Evolutionary conservation across 2,113 vertebrate genomes (phyloP).

Genomic region (Nyctibius bracteatus): DNA sequence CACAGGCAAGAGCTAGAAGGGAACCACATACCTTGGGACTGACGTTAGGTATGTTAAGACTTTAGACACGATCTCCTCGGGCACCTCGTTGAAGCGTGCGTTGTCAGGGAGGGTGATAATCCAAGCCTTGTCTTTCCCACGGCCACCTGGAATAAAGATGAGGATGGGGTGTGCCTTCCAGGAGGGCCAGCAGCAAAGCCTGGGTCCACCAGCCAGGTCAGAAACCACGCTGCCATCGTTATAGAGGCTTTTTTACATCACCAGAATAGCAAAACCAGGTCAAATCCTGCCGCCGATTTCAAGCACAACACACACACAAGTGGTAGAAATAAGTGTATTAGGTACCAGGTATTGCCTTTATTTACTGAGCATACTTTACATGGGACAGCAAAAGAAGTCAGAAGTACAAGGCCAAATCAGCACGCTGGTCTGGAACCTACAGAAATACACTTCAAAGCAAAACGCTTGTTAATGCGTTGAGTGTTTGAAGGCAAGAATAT

Average conservation of each 20-base stretch:
- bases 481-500: background rate
- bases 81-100: slow-evolving; percentile 85
- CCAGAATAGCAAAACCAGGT: background rate
- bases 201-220: background rate
- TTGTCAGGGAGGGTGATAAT: slow-evolving; percentile 95
- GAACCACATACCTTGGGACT: slow-evolving; percentile 81
- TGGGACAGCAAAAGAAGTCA: background rate
- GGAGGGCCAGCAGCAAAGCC: background rate
- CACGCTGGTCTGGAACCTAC: background rate
- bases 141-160: slow-evolving; percentile 80
- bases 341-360: background rate
- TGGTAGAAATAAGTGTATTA: rapidly evolving
- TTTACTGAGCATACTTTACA: background rate
- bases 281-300: background rate
- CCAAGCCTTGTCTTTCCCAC: slow-evolving; percentile 88
- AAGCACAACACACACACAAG: background rate
- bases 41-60: slow-evolving; percentile 88
- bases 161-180: rapidly evolving
- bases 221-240: rapidly evolving
- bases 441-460: background rate
- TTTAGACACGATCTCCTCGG: slow-evolving; percentile 83
- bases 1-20: background rate
- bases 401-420: background rate
- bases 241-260: rapidly evolving
- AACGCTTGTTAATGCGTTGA: background rate